phyloP scores from a whole-genome alignment of 1,140 invertebrate genomes.

The Maconellicoccus hirsutus region DNA sequence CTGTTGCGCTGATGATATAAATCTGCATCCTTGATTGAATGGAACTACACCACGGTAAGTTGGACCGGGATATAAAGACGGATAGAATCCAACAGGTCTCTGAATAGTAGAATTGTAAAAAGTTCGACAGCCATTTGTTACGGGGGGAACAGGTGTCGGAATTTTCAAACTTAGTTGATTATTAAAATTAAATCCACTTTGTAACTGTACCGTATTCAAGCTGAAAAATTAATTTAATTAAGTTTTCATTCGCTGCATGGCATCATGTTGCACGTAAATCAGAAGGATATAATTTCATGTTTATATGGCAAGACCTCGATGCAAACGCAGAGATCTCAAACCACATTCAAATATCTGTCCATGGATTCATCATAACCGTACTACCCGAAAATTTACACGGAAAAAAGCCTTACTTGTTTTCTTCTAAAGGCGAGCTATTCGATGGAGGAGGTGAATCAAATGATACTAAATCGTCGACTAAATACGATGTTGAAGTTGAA shows the following conservation, averaged over 20 bases:
- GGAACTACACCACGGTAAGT: background rate
- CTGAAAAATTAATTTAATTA: background rate
- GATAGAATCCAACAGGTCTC: background rate
- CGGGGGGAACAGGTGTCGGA: background rate
- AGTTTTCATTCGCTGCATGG: background rate
- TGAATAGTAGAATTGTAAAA: background rate
- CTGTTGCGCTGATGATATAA: background rate
- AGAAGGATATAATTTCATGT: background rate
- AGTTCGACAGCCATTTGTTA: background rate
- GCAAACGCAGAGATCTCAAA: slow-evolving; percentile 23
- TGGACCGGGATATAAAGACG: background rate
- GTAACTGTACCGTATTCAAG: background rate
- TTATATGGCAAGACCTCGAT: background rate
- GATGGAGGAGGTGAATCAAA: slow-evolving; percentile 24
- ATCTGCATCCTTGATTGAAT: background rate
- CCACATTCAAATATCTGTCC: slow-evolving; percentile 28
- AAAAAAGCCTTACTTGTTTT: background rate
- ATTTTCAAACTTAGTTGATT: background rate
- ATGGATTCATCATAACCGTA: slow-evolving; percentile 25
- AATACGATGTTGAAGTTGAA: slow-evolving; percentile 20
- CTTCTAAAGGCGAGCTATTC: background rate
- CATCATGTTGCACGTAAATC: too few species aligned
- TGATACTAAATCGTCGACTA: slow-evolving; percentile 24
- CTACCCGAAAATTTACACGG: background rate
- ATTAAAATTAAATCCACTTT: background rate